A percentile compares a stretch with the other conserved stretches of the same genome.
These are phyloP conservation scores for Caloenas nicobarica DNA, from an alignment of 2,113 vertebrate genomes.

Conservation along the genomic window DNA sequence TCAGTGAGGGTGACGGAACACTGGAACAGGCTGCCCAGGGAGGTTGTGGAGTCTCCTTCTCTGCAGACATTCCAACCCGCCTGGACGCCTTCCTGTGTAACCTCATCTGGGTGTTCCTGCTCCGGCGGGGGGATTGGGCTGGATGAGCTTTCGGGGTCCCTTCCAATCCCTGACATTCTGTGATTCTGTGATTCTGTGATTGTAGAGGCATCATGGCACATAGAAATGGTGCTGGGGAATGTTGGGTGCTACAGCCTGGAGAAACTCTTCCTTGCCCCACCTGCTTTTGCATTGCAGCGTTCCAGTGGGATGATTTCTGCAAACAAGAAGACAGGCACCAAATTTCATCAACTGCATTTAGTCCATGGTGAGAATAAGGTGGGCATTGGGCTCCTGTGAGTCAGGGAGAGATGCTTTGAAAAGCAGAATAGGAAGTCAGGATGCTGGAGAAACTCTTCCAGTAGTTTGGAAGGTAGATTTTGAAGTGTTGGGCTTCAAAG, in stretches of 20 bases:
- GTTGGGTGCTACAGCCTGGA: background rate
- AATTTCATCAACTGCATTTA: background rate
- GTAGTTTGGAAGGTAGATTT: background rate
- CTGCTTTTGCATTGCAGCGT: background rate
- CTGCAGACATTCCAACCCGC: too few species aligned
- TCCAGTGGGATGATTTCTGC: background rate
- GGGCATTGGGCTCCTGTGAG: background rate
- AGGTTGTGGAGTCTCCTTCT: too few species aligned
- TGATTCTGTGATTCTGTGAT: too few species aligned
- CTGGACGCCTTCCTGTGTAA: too few species aligned
- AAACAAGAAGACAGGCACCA: background rate
- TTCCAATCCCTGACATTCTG: too few species aligned
- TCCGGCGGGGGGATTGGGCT: too few species aligned
- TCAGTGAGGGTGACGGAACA: too few species aligned
- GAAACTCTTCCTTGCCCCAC: background rate
- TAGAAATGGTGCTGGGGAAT: background rate
- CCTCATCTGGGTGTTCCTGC: too few species aligned
- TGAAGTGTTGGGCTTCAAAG: slow-evolving; percentile 40
- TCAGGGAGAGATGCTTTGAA: background rate
- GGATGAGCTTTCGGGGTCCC: too few species aligned
- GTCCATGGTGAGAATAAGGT: background rate
- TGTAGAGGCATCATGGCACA: background rate
- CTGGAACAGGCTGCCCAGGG: too few species aligned
- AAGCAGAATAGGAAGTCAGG: background rate
- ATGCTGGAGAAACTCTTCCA: background rate